Percentiles rank a stretch among this genome's conserved stretches.
Conservation (phyloP, 1,140 invertebrate species). For the Diabrotica undecimpunctata region DNA sequence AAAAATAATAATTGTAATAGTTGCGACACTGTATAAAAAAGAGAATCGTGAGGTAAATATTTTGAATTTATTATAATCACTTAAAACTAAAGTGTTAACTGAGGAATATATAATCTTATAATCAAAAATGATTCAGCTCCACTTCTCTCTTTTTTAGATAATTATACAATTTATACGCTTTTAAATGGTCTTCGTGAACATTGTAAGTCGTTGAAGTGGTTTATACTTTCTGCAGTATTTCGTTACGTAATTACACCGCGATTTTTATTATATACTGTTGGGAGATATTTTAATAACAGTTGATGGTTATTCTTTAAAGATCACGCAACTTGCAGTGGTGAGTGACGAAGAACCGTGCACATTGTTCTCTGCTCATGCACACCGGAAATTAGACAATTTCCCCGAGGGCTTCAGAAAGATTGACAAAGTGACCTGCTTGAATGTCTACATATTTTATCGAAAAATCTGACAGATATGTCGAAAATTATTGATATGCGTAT, state of each 20-base stretch:
- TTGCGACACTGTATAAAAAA: too few relatives aligned
- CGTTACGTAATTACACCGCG: background rate
- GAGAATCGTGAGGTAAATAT: too few relatives aligned
- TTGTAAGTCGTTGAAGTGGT: background rate
- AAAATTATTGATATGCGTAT: too few relatives aligned
- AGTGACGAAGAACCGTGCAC: slow-evolving; percentile 18
- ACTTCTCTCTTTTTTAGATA: too few relatives aligned
- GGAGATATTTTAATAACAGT: slow-evolving; percentile 9
- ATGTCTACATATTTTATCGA: too few relatives aligned
- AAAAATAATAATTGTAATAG: too few relatives aligned
- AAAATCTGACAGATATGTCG: too few relatives aligned
- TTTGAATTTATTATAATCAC: too few relatives aligned
- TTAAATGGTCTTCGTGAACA: background rate
- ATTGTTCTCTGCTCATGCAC: slow-evolving; percentile 26
- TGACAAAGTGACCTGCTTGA: slow-evolving; percentile 26
- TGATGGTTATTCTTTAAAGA: slow-evolving; percentile 10
- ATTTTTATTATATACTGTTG: slow-evolving; percentile 1
- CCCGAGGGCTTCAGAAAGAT: slow-evolving; percentile 33
- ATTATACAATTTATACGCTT: background rate
- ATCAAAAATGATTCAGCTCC: too few relatives aligned
- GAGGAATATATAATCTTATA: too few relatives aligned
- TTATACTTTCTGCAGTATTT: slow-evolving; percentile 3
- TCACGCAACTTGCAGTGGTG: slow-evolving; percentile 13
- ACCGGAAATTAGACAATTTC: slow-evolving; percentile 44
- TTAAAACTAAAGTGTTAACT: too few relatives aligned